Conservation (phyloP, 2,113 vertebrate species). For the Choloepus hoffmanni region DNA sequence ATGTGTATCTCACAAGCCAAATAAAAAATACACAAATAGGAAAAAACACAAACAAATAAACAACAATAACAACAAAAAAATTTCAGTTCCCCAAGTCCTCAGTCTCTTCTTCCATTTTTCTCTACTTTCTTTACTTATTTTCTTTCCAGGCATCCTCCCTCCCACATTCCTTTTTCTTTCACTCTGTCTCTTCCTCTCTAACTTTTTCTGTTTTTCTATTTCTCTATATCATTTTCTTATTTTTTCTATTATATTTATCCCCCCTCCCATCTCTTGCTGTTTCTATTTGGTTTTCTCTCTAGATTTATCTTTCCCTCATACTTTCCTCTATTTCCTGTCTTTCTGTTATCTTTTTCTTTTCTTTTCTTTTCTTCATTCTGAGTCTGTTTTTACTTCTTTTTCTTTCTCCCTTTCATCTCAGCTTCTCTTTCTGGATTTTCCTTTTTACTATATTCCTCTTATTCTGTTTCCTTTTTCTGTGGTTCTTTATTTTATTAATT, state of each 20-base stretch:
- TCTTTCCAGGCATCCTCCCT: not conserved
- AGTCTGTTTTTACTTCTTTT: not conserved
- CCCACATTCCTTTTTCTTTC: not conserved
- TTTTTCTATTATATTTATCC: constrained; percentile 21
- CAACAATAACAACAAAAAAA: not conserved
- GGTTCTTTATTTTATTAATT: constrained; percentile 21
- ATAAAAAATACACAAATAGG: not conserved
- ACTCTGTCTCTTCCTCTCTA: not conserved
- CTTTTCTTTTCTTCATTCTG: not conserved
- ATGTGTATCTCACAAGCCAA: not conserved
- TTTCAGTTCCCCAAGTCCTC: not conserved
- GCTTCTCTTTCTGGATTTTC: not conserved
- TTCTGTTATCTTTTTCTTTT: not conserved
- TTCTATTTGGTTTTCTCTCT: constrained; percentile 41
- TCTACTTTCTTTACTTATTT: not conserved
- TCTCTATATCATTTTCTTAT: not conserved
- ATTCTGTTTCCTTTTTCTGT: not conserved
- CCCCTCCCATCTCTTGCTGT: constrained; percentile 5
- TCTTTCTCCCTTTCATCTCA: not conserved
- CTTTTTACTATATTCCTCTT: not conserved
- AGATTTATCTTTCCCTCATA: constrained; percentile 5
- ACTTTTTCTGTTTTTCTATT: not conserved
- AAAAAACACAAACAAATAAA: not conserved
- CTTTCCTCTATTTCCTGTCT: not conserved
- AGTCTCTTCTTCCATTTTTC: not conserved